These are phyloP conservation scores for Aix galericulata DNA, from an alignment of 2,113 vertebrate genomes.

Conservation along the genomic window DNA sequence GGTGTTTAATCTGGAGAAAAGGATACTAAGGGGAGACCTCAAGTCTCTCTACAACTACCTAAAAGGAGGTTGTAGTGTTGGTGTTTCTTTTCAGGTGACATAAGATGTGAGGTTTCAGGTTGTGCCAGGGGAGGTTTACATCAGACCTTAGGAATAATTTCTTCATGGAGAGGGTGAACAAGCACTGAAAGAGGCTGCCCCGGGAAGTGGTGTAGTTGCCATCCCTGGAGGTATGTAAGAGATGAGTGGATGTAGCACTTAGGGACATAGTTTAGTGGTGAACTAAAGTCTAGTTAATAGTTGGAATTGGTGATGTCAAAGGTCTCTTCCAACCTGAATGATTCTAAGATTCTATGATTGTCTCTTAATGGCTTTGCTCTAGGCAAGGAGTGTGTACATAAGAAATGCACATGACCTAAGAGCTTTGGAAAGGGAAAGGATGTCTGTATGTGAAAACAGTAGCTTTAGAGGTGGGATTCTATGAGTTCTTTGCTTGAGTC, in stretches of 20 bases:
- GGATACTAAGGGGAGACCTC: neutral
- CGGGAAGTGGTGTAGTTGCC: neutral
- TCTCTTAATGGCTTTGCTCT: neutral
- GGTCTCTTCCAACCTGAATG: neutral
- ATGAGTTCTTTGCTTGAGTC: neutral
- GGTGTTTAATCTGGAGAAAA: too few species aligned
- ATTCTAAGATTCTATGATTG: neutral
- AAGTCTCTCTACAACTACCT: neutral
- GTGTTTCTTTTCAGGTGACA: neutral
- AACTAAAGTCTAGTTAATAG: neutral
- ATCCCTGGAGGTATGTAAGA: neutral
- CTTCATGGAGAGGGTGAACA: neutral
- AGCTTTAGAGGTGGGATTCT: neutral
- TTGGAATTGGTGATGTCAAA: neutral
- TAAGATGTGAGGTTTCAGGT: neutral
- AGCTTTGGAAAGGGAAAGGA: neutral
- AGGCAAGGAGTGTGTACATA: accelerated
- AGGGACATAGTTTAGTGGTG: neutral
- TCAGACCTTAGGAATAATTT: neutral
- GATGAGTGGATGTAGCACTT: neutral
- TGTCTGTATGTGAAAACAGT: neutral
- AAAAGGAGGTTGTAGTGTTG: neutral
- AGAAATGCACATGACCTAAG: neutral
- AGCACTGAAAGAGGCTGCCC: neutral
- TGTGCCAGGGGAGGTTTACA: neutral